Percentiles rank a stretch among this genome's conserved stretches.
phyloP scores from a whole-genome alignment of 1,140 invertebrate species.

The Drosophila bocki region DNA sequence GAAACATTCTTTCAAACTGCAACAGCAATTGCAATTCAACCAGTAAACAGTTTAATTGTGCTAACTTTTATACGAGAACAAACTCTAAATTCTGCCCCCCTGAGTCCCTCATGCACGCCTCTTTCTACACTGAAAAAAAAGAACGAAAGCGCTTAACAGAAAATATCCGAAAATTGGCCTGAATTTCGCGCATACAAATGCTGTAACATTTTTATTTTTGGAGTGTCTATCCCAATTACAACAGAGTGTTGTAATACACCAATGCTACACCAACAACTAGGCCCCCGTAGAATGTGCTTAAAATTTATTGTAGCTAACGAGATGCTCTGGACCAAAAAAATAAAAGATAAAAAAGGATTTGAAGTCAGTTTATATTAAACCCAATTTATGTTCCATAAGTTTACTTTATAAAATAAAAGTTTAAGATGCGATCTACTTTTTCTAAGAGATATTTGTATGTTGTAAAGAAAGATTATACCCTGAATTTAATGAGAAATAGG shows the following conservation, averaged over 20 bases:
- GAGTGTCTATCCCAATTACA: slow-evolving; percentile 21
- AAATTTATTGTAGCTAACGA: slow-evolving; percentile 37
- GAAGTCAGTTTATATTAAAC: background rate
- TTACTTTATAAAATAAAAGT: background rate
- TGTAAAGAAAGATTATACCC: too few species aligned
- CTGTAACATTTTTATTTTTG: slow-evolving; percentile 30
- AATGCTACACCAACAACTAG: slow-evolving; percentile 9
- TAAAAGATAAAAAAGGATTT: background rate
- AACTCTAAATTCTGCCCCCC: slow-evolving; percentile 18
- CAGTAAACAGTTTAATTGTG: slow-evolving; percentile 83
- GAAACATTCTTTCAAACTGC: slow-evolving; percentile 68
- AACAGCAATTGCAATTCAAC: slow-evolving; percentile 66
- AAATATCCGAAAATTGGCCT: slow-evolving; percentile 39
- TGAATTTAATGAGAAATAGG: background rate
- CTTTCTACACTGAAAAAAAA: slow-evolving; percentile 46
- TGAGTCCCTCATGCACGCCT: slow-evolving; percentile 59
- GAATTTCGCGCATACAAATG: slow-evolving; percentile 30
- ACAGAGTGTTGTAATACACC: slow-evolving; percentile 53
- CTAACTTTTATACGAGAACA: slow-evolving; percentile 52
- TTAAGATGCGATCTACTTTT: background rate
- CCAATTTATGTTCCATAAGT: background rate
- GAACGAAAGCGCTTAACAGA: slow-evolving; percentile 37
- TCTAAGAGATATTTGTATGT: too few species aligned
- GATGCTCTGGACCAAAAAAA: slow-evolving; percentile 56
- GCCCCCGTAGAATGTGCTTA: slow-evolving; percentile 16